Base-by-base conservation (phyloP, 2,797 vertebrate species). In the Thaleichthys pacificus region DNA sequence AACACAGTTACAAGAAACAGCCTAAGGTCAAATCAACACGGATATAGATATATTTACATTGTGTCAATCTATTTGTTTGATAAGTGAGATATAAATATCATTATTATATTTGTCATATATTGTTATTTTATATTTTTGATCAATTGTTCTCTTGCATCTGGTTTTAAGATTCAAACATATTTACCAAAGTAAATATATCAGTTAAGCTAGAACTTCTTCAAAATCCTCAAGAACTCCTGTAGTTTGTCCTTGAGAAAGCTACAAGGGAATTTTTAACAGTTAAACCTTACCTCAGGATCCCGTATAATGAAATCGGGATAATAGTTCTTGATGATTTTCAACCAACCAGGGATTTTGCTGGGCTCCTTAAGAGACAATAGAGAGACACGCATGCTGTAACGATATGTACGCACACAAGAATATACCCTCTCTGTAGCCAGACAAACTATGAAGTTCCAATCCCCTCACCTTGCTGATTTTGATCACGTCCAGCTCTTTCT, bases 271-370 rank as follows among this genome's bases (percentile, higher is more conserved):
- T 70, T 61, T 68, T 30, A 69, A 14, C 11, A 9, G 21, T 67
- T 58, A 51, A 62, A 73, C 70, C 86, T 91, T 91, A 98, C 98
- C 95, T 99, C 92, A 79, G 98, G 98, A 77, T 98, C 92, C 2
- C 95, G 94, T 73, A 97, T 96, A 26, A 99, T 91, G 89, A 99
- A 99, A 88, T 99, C 98, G 22, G 98, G 98, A 69, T 97, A 98
- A 88, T 99, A 99, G 91, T 96, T 99, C 91, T 99, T 99, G 84
- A 98, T 94, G 67, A 99, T 95, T 86, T 97, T 99, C 78, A 99
- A 80, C 98, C 97, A 99, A 77, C 80, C 77, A 26, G 98, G 98
- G 84, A 99, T 97, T 92, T 98, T 99, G 84, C 92, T 93, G 0
- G 97, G 95, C 38, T 99, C 97, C 98, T 99, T n/a, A 56, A 78